Evolutionary conservation across 2,888 invertebrate species (phyloP).

Genomic region (Dynastes grantii): DNA sequence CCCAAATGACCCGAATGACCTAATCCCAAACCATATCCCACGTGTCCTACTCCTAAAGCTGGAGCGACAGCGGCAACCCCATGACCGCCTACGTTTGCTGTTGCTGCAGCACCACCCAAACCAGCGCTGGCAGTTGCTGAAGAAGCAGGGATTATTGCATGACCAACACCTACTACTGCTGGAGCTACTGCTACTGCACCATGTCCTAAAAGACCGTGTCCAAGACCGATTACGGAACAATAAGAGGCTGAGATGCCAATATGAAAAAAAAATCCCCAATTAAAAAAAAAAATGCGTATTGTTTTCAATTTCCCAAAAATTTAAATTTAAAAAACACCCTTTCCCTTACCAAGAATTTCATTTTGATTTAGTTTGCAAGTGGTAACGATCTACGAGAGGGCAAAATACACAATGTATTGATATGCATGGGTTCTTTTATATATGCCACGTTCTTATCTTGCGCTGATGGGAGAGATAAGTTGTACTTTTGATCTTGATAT

Average conservation of each 20-base stretch:
- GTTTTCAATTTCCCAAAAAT: conserved; percentile 8
- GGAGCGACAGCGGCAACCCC: conserved; percentile 23
- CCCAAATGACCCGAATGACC: conserved; percentile 24
- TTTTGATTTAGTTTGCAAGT: conserved; percentile 10
- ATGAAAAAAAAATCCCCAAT: conserved; percentile 36
- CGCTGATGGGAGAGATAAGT: conserved; percentile 2
- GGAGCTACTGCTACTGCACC: conserved; percentile 19
- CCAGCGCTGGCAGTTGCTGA: conserved; percentile 12
- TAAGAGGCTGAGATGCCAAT: conserved; percentile 42
- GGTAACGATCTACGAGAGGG: neutral
- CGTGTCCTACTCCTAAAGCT: conserved; percentile 16
- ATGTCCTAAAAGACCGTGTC: conserved; percentile 22
- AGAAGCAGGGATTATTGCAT: conserved; percentile 24
- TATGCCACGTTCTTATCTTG: neutral
- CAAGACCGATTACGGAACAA: conserved; percentile 36
- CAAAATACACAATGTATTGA: conserved; percentile 10
- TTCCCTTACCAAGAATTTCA: conserved; percentile 44
- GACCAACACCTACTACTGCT: neutral
- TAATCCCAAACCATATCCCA: conserved; percentile 8
- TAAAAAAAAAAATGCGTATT: neutral
- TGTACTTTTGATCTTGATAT: conserved; percentile 8
- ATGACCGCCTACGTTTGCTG: conserved; percentile 27
- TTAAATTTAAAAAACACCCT: too few species aligned
- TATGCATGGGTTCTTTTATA: conserved; percentile 10
- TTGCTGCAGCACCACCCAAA: conserved; percentile 35